Base-by-base conservation (phyloP, 1,140 invertebrate genomes). In the Caenorhabditis latens region DNA sequence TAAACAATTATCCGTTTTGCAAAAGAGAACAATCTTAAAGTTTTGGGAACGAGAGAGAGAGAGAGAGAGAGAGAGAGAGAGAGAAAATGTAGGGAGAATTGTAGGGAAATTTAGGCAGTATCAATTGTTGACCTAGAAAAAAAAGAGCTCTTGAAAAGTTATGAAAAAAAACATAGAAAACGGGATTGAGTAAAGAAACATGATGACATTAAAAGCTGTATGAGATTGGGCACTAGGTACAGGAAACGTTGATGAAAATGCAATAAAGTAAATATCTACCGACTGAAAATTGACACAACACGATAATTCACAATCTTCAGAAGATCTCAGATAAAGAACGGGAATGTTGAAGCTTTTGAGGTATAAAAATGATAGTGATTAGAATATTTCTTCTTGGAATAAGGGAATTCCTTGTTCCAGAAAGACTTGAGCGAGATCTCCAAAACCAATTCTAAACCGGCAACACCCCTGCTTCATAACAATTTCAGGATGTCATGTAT, bases 1-100 rank as follows among this genome's bases (percentile, higher is more conserved):
- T 79, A 79, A 79, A 79, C 71, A 79, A 48, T 79, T 79, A 79
- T 79, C 71, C 71, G 71, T 79, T 79, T 79, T 79, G 71, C 46
- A 79, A n/a, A 79, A 79, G 71, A 79, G 71, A 79, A 79, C 71
- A 79, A 50, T 53, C 21, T 79, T 79, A 79, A 79, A 79, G 71
- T 79, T 79, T 79, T 79, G 71, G 71, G 46, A 79, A 79, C 4
- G 21, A 21, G 71, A 79, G 71, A 79, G 42, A 71, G 65, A 71
- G 42, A 71, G 14, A 21, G 42, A 71, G 40, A 71, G 65, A 65
- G 24, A 13, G 63, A 40, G 63, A 65, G 16, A 65, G 24, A 65
- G 32, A 65, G 19, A 42, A 65, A 65, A 8, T 8, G 9, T 14
- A 32, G 19, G 42, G 42, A 3, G 55, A 24, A 48, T 79, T n/a